These are phyloP conservation scores for Frankliniella fusca DNA, from an alignment of 2,888 invertebrate genomes.

Conservation along the genomic window DNA sequence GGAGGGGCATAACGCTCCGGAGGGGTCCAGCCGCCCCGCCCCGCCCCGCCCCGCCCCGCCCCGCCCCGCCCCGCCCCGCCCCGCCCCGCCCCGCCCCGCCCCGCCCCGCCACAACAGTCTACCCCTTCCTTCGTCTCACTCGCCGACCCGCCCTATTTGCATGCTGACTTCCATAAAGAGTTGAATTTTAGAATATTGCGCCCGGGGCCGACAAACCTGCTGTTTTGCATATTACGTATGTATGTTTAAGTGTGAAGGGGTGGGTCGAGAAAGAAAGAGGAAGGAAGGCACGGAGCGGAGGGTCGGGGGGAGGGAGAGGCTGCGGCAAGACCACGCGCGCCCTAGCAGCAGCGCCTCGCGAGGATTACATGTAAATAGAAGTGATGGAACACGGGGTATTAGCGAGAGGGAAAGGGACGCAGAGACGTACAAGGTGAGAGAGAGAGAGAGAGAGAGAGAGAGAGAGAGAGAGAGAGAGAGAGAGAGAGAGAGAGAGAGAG, in stretches of 20 bases:
- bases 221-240: slow-evolving; percentile 26
- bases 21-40: too few relatives aligned
- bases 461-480: too few relatives aligned
- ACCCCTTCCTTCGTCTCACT: too few relatives aligned
- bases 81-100: too few relatives aligned
- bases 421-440: too few relatives aligned
- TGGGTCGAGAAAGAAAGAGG: background rate
- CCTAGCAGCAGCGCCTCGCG: slow-evolving; percentile 13
- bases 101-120: too few relatives aligned
- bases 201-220: slow-evolving; percentile 15
- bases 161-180: slow-evolving; percentile 22
- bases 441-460: too few relatives aligned
- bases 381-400: slow-evolving; percentile 18
- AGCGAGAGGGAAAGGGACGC: background rate
- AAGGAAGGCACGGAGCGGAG: background rate
- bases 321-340: background rate
- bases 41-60: too few relatives aligned
- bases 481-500: too few relatives aligned
- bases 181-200: slow-evolving; percentile 26
- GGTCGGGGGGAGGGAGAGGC: background rate
- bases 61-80: too few relatives aligned
- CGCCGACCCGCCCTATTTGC: background rate
- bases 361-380: slow-evolving; percentile 25
- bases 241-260: slow-evolving; percentile 17
- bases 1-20: too few relatives aligned